Evolutionary conservation across 2,797 vertebrate species (phyloP), one percentile per base, ranked within the genome.

Genomic region (Enteromius argenteus): DNA sequence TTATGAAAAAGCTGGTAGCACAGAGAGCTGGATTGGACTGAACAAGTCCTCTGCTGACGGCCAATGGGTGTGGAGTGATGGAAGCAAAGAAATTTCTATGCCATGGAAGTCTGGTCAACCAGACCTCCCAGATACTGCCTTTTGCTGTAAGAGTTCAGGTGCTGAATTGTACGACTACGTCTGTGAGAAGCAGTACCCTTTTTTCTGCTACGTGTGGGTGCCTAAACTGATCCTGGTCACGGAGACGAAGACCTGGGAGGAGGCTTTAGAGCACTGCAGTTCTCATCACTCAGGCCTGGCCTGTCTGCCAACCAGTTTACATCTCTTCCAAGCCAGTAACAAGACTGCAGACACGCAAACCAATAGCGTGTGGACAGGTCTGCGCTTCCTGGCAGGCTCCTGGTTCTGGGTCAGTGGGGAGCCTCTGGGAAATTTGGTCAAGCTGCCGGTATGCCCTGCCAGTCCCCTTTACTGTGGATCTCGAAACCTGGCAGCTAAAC

Each of bases 71-170:
- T 84, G 82, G 82, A 78, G 51, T 11, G 82, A 84, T 69, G 82
- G 51, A 68, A 51, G 46, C 4, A 2, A 8, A 32, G 9, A 6
- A 0, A 39, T 0, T 39, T 27, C 39, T 21, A 1, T n/a, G 5
- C 21, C 9, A 0, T 83, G 66, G 79, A 11, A 3, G 15, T 0
- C 0, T 0, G 21, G 3, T 37, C 5, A 35, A 66, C 60, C 44
- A 19, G 0, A 14, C 17, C 0, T 0, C 1, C n/a, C 14, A 56
- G 0, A 9, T 0, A 53, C 1, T 3, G 42, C 11, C 2, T 51
- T 64, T 66, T 83, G 81, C 66, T 6, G 1, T 17, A 39, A 17
- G 3, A 35, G 0, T 30, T 0, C 0, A 27, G 0, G 0, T 21
- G 60, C 14, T 39, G 0, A 30, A n/a, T 11, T 83, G 44, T 5